These are phyloP conservation scores for Dipodomys merriami DNA, from an alignment of 2,113 vertebrate genomes.

Conservation along the genomic window DNA sequence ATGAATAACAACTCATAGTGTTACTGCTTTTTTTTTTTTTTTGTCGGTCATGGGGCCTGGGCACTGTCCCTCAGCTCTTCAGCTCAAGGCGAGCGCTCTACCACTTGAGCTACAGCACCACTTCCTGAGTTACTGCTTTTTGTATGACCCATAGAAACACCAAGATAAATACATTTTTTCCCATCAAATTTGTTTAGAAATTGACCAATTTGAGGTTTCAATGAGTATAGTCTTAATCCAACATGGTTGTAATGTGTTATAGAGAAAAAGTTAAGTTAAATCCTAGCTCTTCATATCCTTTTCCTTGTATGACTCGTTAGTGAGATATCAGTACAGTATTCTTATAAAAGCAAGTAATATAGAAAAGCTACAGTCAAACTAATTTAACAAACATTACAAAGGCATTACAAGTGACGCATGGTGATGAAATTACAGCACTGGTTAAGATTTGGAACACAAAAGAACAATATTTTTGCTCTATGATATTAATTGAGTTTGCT, in stretches of 20 bases:
- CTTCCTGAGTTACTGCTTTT: conserved; percentile 78
- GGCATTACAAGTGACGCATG: neutral
- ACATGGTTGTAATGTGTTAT: neutral
- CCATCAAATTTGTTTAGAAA: conserved; percentile 21
- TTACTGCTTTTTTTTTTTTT: conserved; percentile 78
- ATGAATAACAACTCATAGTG: conserved; percentile 77
- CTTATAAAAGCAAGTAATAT: neutral
- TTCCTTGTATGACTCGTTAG: neutral
- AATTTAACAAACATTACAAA: conserved; percentile 5
- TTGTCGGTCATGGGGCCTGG: no score
- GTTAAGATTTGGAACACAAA: neutral
- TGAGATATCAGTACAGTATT: neutral
- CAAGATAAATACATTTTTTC: conserved; percentile 70
- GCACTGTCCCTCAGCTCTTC: no score
- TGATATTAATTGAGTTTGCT: conserved; percentile 16
- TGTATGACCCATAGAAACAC: conserved; percentile 79
- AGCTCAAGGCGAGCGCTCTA: no score
- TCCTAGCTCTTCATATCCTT: neutral
- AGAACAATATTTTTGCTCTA: no score
- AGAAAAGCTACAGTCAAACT: neutral
- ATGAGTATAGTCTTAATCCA: conserved; percentile 32
- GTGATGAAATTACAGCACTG: neutral
- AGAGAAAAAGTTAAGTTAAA: neutral
- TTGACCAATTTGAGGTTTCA: conserved; percentile 40
- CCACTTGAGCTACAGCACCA: no score